phyloP scores from a whole-genome alignment of 2,888 invertebrate genomes.

The Crioceris asparagi region DNA sequence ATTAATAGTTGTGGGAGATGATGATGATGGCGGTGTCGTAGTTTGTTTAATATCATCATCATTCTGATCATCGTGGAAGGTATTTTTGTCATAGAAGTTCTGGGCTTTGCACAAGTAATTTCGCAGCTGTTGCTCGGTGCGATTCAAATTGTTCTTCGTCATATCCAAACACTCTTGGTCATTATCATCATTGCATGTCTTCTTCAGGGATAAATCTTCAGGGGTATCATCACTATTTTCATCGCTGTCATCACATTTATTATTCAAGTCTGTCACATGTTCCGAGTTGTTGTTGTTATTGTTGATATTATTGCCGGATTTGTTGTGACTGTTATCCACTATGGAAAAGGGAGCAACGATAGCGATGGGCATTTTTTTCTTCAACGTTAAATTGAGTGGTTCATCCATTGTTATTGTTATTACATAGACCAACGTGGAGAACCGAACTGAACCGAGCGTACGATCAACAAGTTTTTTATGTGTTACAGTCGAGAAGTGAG shows the following conservation, averaged over 20 bases:
- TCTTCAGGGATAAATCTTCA: constrained; percentile 34
- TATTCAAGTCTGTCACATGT: constrained; percentile 18
- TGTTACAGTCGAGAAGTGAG: constrained; percentile 31
- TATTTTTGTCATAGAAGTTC: constrained; percentile 36
- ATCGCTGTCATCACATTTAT: constrained; percentile 11
- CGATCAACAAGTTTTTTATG: constrained; percentile 38
- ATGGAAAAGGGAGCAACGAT: constrained; percentile 41
- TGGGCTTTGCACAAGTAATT: constrained; percentile 32
- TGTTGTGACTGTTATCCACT: constrained; percentile 15
- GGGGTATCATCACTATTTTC: constrained; percentile 36
- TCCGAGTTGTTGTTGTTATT: constrained; percentile 21
- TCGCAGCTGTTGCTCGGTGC: constrained; percentile 28
- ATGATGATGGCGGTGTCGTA: too few relatives aligned
- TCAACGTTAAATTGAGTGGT: constrained; percentile 41
- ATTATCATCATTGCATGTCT: too few relatives aligned
- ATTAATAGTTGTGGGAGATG: too few relatives aligned
- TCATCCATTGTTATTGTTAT: too few relatives aligned
- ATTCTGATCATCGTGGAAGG: constrained; percentile 30
- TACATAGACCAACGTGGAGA: neutral
- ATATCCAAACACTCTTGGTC: constrained; percentile 24
- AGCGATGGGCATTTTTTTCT: constrained; percentile 44
- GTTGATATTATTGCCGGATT: constrained; percentile 17
- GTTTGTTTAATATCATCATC: too few relatives aligned
- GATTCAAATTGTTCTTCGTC: constrained; percentile 21
- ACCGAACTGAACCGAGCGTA: constrained; percentile 10